A percentile compares a stretch with the other conserved stretches of the same genome.
These are phyloP conservation scores for Chalcosyrphus nemorum DNA, from an alignment of 2,888 invertebrate species.

Conservation along the genomic window DNA sequence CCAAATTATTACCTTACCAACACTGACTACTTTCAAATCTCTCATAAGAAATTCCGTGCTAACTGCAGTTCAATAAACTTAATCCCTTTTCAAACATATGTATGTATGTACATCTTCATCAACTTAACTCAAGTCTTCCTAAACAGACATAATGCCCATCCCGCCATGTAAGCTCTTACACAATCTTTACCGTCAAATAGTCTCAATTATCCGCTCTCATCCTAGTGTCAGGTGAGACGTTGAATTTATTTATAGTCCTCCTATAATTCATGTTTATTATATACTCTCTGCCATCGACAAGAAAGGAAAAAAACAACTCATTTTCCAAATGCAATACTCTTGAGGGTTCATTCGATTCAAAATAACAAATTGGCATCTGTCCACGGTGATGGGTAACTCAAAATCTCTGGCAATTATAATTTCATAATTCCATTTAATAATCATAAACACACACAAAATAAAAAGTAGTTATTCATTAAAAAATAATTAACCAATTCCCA, in stretches of 20 bases:
- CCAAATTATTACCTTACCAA: no score
- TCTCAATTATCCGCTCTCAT: neutral
- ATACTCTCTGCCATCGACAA: neutral
- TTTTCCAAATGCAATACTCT: neutral
- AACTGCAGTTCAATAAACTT: no score
- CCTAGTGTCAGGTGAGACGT: neutral
- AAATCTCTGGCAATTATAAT: neutral
- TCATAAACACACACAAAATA: constrained; percentile 23
- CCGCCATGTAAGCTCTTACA: no score
- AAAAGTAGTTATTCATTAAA: constrained; percentile 12
- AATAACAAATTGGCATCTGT: neutral
- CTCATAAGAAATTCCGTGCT: no score
- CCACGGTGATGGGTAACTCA: neutral
- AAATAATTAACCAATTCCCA: constrained; percentile 1
- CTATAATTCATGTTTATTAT: neutral
- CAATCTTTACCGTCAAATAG: neutral
- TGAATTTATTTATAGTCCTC: neutral
- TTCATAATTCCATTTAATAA: constrained; percentile 13
- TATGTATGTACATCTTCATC: no score
- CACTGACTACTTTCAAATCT: no score
- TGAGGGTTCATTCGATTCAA: neutral
- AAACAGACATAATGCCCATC: no score
- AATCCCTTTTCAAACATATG: no score
- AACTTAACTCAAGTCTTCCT: no score
- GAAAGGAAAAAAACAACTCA: neutral